Percentiles rank a stretch among this genome's conserved stretches.
These are phyloP conservation scores for Agapornis roseicollis DNA, from an alignment of 2,113 vertebrate genomes.

Conservation along the genomic window DNA sequence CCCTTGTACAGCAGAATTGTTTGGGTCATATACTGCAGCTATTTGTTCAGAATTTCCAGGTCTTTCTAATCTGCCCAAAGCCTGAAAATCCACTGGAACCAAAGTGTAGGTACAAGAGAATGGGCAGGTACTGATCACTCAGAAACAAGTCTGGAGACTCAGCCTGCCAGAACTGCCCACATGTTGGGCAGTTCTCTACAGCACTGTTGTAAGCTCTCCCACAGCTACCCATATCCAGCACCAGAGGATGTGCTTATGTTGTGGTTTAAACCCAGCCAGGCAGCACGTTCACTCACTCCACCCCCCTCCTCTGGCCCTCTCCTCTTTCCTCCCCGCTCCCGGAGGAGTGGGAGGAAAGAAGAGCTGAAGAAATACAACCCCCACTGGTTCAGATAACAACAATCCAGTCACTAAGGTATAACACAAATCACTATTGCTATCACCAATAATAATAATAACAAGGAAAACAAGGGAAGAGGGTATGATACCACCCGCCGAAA, in stretches of 20 bases:
- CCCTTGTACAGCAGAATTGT: not conserved
- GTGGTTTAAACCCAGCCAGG: too few relatives aligned
- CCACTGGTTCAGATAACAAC: too few relatives aligned
- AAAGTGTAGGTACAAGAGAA: not conserved
- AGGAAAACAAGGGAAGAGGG: too few relatives aligned
- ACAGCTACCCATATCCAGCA: rapidly evolving
- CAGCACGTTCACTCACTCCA: too few relatives aligned
- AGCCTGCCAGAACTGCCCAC: not conserved
- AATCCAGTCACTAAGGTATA: too few relatives aligned
- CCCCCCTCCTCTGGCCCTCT: too few relatives aligned
- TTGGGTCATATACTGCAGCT: not conserved
- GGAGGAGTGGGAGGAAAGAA: too few relatives aligned
- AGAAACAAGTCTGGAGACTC: not conserved
- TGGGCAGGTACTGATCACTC: not conserved
- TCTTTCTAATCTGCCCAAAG: not conserved
- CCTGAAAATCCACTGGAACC: not conserved
- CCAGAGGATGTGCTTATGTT: not conserved
- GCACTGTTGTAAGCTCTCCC: not conserved
- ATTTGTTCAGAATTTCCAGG: not conserved
- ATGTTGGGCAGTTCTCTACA: not conserved
- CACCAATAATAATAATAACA: too few relatives aligned
- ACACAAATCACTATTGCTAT: too few relatives aligned
- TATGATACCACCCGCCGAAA: too few relatives aligned
- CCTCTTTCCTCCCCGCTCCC: too few relatives aligned
- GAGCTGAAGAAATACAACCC: too few relatives aligned